Conservation (phyloP, 2,797 vertebrate genomes). For the Hippopotamyrus pictus region DNA sequence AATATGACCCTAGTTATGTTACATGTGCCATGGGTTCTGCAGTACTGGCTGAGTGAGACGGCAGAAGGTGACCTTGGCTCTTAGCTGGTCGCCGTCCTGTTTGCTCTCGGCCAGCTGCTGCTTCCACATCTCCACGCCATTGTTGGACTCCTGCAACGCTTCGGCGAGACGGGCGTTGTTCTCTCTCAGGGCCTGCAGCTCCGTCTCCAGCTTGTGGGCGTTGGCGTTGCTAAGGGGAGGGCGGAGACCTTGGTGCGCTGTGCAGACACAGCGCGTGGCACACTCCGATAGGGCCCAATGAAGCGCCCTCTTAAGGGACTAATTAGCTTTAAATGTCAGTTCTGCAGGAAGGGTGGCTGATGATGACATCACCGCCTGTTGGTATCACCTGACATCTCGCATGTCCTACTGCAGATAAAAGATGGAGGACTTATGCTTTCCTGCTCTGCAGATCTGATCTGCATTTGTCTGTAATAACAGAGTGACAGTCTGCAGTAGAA, state of each 20-base stretch:
- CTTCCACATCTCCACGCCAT: slow-evolving; percentile 89
- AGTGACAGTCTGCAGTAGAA: not conserved
- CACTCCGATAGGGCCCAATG: not conserved
- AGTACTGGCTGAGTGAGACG: not conserved
- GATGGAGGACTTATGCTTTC: not conserved
- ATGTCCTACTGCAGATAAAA: not conserved
- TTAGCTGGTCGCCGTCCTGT: slow-evolving; percentile 83
- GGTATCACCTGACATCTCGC: not conserved
- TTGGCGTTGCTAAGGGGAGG: slow-evolving; percentile 69
- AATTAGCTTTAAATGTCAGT: slow-evolving; percentile 7
- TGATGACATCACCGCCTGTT: not conserved
- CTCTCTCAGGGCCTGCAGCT: slow-evolving; percentile 84
- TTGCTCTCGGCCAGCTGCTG: slow-evolving; percentile 78
- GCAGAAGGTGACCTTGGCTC: slow-evolving; percentile 67
- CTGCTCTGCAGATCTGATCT: not conserved
- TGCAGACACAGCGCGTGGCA: not conserved
- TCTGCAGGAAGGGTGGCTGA: not conserved
- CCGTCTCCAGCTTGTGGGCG: slow-evolving; percentile 86
- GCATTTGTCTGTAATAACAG: not conserved
- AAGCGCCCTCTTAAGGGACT: not conserved
- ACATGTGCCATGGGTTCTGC: not conserved
- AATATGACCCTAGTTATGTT: not conserved
- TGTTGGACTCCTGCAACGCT: slow-evolving; percentile 79
- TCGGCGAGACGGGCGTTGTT: slow-evolving; percentile 80
- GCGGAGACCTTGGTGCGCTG: not conserved